These are phyloP conservation scores for Ibycter americanus DNA, from an alignment of 2,797 vertebrate genomes.

Conservation along the genomic window DNA sequence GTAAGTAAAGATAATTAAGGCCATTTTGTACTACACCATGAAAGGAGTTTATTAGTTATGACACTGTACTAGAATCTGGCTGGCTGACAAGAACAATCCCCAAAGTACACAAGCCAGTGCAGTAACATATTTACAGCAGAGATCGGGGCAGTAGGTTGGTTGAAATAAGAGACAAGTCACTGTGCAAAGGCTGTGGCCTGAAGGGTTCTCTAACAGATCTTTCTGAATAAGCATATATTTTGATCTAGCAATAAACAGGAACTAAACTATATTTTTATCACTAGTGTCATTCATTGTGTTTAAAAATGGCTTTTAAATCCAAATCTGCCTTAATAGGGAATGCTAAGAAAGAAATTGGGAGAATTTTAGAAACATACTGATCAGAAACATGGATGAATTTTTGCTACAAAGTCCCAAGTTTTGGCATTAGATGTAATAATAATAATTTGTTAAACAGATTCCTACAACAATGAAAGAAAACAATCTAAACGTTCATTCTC, in stretches of 20 bases:
- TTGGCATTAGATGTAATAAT: background rate
- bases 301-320: background rate
- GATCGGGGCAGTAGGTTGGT: accelerated
- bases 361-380: background rate
- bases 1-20: background rate
- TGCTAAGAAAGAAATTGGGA: background rate
- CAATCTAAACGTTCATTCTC: background rate
- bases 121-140: background rate
- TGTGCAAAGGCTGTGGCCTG: background rate
- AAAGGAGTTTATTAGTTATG: background rate
- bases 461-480: background rate
- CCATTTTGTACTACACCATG: background rate
- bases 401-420: background rate
- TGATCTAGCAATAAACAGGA: background rate
- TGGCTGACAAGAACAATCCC: background rate
- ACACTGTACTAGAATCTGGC: background rate
- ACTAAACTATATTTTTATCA: background rate
- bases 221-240: background rate
- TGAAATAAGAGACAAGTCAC: background rate
- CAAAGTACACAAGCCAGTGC: background rate
- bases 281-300: accelerated
- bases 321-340: background rate
- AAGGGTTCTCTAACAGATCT: background rate
- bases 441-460: background rate
- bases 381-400: background rate